Evolutionary conservation across 2,113 vertebrate genomes (phyloP), one percentile per base, ranked within the genome.

Genomic region (Cheilinus undulatus): DNA sequence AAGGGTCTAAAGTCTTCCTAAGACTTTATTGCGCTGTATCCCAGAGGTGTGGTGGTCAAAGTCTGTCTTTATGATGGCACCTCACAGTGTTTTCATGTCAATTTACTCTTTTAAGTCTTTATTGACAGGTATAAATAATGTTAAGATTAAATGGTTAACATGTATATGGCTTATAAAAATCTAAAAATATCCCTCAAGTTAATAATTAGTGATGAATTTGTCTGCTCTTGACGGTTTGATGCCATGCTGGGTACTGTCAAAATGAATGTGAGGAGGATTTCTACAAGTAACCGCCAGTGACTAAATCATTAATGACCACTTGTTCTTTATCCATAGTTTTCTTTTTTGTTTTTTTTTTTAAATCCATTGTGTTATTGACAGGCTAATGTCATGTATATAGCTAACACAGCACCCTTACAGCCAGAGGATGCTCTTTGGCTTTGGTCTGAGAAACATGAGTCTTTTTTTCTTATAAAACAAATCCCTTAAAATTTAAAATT

Each of bases 191-290:
- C 27, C 72, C 46, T 17, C n/a, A 26, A 3, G 43, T 17, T 59
- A 43, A 12, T 62, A 50, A 69, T 63, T 61, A 27, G 50, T 30
- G 0, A 67, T 20, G 42, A 50, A 50, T 56, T 22, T 23, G 43
- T 57, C 38, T 1, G 9, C 48, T 69, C 46, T 17, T 3, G 4
- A 9, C 38, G 56, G 67, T 84, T 69, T 45, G 54, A 65, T 53
- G 52, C 19, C 73, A 24, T 67, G 68, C n/a, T n/a, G n/a, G n/a
- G n/a, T 84, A 75, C 69, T 77, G 77, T 85, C 80, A 81, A 86
- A 86, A 77, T 85, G 79, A 86, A 88, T 85, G 71, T 89, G 86
- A 87, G 85, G 83, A 83, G 82, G 80, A 73, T 63, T 79, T 83
- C 63, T 48, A 76, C 54, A 58, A 48, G 43, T 70, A 74, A 76